These are phyloP conservation scores for Campoplex nolae DNA, from an alignment of 2,888 invertebrate species.

Conservation along the genomic window DNA sequence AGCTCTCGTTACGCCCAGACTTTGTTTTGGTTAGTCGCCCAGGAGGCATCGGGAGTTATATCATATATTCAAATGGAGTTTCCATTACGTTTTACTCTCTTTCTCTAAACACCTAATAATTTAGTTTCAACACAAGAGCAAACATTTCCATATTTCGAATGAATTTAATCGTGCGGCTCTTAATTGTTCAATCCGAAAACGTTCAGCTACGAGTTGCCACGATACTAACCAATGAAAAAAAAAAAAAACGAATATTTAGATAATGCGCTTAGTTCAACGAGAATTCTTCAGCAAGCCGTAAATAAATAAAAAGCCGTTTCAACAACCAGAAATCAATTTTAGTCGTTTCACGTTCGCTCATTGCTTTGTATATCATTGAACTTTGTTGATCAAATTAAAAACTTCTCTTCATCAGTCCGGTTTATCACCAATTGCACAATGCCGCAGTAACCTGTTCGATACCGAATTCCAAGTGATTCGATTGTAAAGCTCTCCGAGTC, in stretches of 20 bases:
- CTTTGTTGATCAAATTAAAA: not conserved
- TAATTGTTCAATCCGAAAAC: not conserved
- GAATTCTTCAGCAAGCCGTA: not conserved
- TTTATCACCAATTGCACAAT: not conserved
- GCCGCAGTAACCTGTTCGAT: not conserved
- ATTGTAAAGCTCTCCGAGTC: not conserved
- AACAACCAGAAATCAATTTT: not conserved
- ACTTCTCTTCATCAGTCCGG: not conserved
- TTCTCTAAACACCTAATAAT: slow-evolving; percentile 1
- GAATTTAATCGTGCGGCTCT: not conserved
- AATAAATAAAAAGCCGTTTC: too few species aligned
- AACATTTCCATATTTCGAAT: not conserved
- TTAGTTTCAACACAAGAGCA: not conserved
- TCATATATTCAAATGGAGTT: slow-evolving; percentile 38
- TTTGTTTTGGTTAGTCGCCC: slow-evolving; percentile 41
- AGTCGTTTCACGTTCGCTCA: not conserved
- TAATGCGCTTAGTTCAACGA: not conserved
- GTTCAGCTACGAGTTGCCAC: not conserved
- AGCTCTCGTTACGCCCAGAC: slow-evolving; percentile 19
- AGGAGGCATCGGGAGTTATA: not conserved
- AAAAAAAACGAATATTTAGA: not conserved
- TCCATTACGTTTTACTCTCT: slow-evolving; percentile 19
- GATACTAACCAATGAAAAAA: not conserved
- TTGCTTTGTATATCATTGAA: not conserved
- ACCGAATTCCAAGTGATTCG: not conserved